A percentile compares a stretch with the other conserved stretches of the same genome.
These are phyloP conservation scores for Ypsolopha sequella DNA, from an alignment of 2,888 invertebrate genomes.

Conservation along the genomic window DNA sequence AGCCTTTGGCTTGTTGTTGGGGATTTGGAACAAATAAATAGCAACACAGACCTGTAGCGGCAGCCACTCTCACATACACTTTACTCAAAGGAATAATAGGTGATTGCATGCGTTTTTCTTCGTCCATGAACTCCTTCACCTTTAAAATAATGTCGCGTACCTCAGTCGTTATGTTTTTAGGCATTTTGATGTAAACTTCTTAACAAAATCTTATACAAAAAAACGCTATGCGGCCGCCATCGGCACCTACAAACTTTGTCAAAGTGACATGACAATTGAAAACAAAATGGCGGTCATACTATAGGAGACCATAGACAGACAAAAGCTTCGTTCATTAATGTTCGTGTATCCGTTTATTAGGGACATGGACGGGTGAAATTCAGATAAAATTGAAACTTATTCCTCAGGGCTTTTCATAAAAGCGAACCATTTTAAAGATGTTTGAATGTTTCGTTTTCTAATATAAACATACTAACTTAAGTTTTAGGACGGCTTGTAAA, in stretches of 20 bases:
- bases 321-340: no score
- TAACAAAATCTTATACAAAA: neutral
- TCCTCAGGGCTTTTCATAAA: no score
- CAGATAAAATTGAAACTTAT: no score
- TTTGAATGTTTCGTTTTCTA: no score
- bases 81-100: slow-evolving; percentile 61
- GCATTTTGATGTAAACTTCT: slow-evolving; percentile 31
- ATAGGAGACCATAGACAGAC: no score
- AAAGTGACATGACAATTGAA: no score
- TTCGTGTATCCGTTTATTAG: no score
- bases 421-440: no score
- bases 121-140: slow-evolving; percentile 64
- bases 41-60: slow-evolving; percentile 45
- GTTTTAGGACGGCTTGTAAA: no score
- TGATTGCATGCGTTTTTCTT: slow-evolving; percentile 62
- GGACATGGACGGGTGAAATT: no score
- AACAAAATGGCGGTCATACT: no score
- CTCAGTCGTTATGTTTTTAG: slow-evolving; percentile 59
- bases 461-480: no score
- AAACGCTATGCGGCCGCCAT: neutral
- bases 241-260: neutral
- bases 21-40: neutral
- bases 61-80: slow-evolving; percentile 57
- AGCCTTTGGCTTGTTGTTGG: neutral
- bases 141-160: slow-evolving; percentile 61